phyloP scores from a whole-genome alignment of 2,113 vertebrate genomes.

The Misgurnus mizolepis region DNA sequence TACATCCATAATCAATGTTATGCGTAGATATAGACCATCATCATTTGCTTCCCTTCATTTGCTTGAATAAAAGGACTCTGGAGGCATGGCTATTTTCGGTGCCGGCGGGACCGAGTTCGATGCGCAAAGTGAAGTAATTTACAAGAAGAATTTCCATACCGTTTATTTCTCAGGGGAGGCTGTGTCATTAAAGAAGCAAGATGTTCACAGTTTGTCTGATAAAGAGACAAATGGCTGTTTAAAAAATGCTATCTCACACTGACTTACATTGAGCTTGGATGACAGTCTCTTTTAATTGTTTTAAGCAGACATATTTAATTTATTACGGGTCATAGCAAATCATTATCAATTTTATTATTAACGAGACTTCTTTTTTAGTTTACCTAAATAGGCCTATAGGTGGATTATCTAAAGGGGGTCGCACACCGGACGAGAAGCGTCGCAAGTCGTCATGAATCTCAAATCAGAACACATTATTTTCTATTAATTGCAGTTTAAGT shows the following conservation, averaged over 20 bases:
- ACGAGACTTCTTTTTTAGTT: too few relatives aligned
- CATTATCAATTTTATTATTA: too few relatives aligned
- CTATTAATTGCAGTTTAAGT: too few relatives aligned
- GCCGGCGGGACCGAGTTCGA: slow-evolving; percentile 46
- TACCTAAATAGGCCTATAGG: too few relatives aligned
- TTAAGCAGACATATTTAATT: too few relatives aligned
- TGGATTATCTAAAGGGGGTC: too few relatives aligned
- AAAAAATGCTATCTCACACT: slow-evolving; percentile 63
- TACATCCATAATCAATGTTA: slow-evolving; percentile 44
- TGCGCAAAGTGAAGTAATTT: slow-evolving; percentile 50
- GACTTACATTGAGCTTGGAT: slow-evolving; percentile 54
- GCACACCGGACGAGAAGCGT: too few relatives aligned
- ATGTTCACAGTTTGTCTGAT: slow-evolving; percentile 50
- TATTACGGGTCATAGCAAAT: too few relatives aligned
- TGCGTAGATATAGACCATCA: slow-evolving; percentile 45
- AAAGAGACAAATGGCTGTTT: slow-evolving; percentile 61
- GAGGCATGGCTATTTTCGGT: slow-evolving; percentile 54
- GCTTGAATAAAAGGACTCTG: slow-evolving; percentile 53
- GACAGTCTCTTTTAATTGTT: too few relatives aligned
- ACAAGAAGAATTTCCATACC: slow-evolving; percentile 35
- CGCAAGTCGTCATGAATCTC: too few relatives aligned
- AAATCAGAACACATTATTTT: too few relatives aligned
- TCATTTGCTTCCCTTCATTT: slow-evolving; percentile 57
- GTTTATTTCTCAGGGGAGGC: slow-evolving; percentile 55
- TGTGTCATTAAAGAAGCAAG: slow-evolving; percentile 58